Percentiles rank a stretch among this genome's conserved stretches.
Evolutionary conservation across 2,113 vertebrate species (phyloP).

Genomic region (Gadus chalcogrammus): DNA sequence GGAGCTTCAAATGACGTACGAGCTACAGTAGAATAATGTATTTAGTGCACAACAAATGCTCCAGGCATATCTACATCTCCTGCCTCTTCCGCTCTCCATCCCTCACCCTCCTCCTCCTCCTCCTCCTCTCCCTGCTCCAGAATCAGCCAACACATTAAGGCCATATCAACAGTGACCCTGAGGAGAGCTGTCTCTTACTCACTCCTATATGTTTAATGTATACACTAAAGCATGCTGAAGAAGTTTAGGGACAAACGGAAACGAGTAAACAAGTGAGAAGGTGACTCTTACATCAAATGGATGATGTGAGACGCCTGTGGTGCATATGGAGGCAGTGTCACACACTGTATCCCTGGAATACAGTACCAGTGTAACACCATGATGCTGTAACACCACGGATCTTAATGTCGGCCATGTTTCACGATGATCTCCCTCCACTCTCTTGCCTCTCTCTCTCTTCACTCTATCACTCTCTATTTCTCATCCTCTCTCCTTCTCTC

Average conservation of each 20-base stretch:
- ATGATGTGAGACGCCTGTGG: no score
- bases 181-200: constrained; percentile 27
- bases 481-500: no score
- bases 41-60: neutral
- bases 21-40: neutral
- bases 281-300: no score
- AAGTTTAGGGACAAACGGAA: no score
- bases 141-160: constrained; percentile 21
- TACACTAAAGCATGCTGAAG: neutral
- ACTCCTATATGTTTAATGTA: constrained; percentile 51
- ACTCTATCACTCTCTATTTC: no score
- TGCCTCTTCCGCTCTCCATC: neutral
- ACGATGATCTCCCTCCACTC: neutral
- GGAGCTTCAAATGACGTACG: no score
- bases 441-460: no score
- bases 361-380: neutral
- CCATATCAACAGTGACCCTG: constrained; percentile 28
- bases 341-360: no score
- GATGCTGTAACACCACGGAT: no score
- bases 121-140: neutral
- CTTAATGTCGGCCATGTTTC: neutral
- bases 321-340: no score
- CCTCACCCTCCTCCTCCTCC: constrained; percentile 1
- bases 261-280: no score
- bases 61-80: neutral